phyloP scores from a whole-genome alignment of 2,888 invertebrate species.

The Polydrusus cervinus region DNA sequence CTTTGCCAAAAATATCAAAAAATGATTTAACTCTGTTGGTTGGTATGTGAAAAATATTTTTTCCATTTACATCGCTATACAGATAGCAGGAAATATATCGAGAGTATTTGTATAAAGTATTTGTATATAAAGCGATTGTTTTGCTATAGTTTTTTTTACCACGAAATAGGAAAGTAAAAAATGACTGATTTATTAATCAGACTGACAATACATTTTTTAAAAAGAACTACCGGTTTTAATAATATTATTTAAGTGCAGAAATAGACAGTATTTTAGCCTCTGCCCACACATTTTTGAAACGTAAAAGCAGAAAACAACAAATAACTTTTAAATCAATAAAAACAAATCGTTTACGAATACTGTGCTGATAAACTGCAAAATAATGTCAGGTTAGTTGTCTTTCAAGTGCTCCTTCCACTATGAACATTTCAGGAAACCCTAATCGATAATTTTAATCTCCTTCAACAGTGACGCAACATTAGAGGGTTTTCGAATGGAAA shows the following conservation, averaged over 20 bases:
- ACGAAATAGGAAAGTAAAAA: no score
- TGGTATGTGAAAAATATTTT: not conserved
- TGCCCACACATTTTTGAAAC: not conserved
- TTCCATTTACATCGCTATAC: not conserved
- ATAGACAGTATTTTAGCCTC: no score
- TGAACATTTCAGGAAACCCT: conserved; percentile 37
- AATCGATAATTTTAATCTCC: conserved; percentile 43
- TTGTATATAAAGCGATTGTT: not conserved
- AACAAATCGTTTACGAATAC: conserved; percentile 21
- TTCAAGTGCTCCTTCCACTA: conserved; percentile 32
- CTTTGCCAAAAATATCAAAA: conserved; percentile 4
- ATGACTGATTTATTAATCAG: no score
- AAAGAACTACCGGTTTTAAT: not conserved
- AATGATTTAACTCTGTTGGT: not conserved
- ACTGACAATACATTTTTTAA: not conserved
- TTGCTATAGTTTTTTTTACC: not conserved
- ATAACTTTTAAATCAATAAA: conserved; percentile 22
- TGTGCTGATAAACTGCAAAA: conserved; percentile 36
- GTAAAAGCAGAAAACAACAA: conserved; percentile 15
- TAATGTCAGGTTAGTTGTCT: conserved; percentile 41
- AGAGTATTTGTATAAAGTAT: not conserved
- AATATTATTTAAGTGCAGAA: no score
- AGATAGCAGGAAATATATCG: not conserved
- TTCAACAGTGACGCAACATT: conserved; percentile 29
- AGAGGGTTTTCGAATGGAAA: no score